A percentile compares a stretch with the other conserved stretches of the same genome.
These are phyloP conservation scores for Rhinogobius similis DNA, from an alignment of 2,113 vertebrate species.

Conservation along the genomic window DNA sequence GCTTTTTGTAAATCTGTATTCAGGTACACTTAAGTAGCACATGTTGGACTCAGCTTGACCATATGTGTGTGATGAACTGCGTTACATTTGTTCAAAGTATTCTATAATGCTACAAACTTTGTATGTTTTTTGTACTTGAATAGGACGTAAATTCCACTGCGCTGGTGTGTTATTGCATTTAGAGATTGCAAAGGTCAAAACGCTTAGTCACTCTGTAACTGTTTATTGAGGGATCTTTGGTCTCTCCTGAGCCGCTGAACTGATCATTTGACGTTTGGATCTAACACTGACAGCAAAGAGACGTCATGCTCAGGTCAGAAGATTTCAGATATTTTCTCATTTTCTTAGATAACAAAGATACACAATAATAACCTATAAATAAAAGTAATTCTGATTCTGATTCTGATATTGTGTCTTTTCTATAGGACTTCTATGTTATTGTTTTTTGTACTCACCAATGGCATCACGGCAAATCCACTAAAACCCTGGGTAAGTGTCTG, in stretches of 20 bases:
- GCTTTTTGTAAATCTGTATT: neutral
- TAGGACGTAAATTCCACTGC: too few species aligned
- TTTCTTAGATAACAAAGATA: neutral
- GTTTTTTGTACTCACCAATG: slow-evolving; percentile 56
- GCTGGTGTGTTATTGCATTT: neutral
- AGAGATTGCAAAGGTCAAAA: slow-evolving; percentile 56
- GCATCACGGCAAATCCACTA: slow-evolving; percentile 63
- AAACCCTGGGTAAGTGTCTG: slow-evolving; percentile 65
- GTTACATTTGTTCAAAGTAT: neutral
- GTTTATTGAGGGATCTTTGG: slow-evolving; percentile 65
- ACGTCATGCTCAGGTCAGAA: slow-evolving; percentile 73
- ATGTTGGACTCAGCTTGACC: too few species aligned
- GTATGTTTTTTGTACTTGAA: too few species aligned
- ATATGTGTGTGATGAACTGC: too few species aligned
- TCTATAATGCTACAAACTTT: too few species aligned
- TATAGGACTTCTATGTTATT: slow-evolving; percentile 65
- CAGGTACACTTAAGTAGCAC: too few species aligned
- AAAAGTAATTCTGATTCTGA: too few species aligned
- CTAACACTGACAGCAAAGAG: slow-evolving; percentile 18
- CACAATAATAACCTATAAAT: slow-evolving; percentile 15
- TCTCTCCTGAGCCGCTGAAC: slow-evolving; percentile 39
- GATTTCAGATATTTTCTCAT: neutral
- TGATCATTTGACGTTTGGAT: slow-evolving; percentile 4
- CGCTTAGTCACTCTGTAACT: slow-evolving; percentile 12
- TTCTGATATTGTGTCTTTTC: slow-evolving; percentile 11